Evolutionary conservation across 1,140 invertebrate genomes (phyloP).

Genomic region (Hyposmocoma kahamanoa): DNA sequence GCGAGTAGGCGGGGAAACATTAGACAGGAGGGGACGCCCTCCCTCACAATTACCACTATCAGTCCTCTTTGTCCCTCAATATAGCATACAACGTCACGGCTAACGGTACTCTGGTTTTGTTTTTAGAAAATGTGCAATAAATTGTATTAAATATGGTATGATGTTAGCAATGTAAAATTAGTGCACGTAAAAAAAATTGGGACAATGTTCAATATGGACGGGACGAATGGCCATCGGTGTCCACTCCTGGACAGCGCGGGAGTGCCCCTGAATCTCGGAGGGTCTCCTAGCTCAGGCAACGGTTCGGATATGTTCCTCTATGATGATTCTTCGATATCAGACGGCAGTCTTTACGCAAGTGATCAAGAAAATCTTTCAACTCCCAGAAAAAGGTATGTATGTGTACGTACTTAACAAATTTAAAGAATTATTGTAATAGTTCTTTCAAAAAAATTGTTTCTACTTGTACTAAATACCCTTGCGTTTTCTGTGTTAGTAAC

Average conservation of each 20-base stretch:
- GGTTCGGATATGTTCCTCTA: constrained; percentile 58
- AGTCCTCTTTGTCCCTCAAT: neutral
- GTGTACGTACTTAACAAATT: too few relatives aligned
- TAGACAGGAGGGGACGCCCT: neutral
- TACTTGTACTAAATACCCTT: too few relatives aligned
- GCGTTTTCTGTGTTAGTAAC: too few relatives aligned
- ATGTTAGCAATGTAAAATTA: too few relatives aligned
- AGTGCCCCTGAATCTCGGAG: constrained; percentile 25
- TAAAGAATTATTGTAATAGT: too few relatives aligned
- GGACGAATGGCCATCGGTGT: constrained; percentile 25
- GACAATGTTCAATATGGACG: constrained; percentile 48
- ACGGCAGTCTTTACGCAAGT: constrained; percentile 63
- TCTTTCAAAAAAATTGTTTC: too few relatives aligned
- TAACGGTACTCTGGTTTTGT: neutral
- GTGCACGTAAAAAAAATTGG: neutral
- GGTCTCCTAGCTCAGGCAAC: constrained; percentile 47
- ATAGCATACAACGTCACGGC: neutral
- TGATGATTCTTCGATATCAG: constrained; percentile 65
- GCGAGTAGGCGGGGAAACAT: neutral
- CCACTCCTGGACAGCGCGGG: constrained; percentile 23
- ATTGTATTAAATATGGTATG: too few relatives aligned
- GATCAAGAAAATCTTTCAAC: constrained; percentile 63
- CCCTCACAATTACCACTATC: neutral
- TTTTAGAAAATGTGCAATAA: too few relatives aligned
- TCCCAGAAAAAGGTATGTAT: constrained; percentile 46